Evolutionary conservation across 1,140 invertebrate genomes (phyloP).

Genomic region (Aphaenogaster floridana): DNA sequence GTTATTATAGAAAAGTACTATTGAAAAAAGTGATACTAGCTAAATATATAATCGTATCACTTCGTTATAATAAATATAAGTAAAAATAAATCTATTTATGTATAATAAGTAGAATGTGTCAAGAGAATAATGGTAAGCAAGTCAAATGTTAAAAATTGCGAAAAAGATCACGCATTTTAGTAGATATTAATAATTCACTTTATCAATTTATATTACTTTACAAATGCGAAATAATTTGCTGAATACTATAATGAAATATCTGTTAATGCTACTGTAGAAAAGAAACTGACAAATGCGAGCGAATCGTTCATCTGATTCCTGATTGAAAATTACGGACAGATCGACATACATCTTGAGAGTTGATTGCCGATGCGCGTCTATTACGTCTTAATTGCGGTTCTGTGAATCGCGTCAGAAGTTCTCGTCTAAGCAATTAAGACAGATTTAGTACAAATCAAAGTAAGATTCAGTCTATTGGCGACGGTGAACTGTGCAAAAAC

Average conservation of each 20-base stretch:
- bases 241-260: not conserved
- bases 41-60: not conserved
- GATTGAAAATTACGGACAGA: not conserved
- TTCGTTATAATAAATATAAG: conserved; percentile 1
- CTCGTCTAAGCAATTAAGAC: conserved; percentile 46
- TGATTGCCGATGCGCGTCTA: not conserved
- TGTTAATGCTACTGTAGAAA: not conserved
- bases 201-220: not conserved
- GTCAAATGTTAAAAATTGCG: not conserved
- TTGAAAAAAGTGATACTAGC: not conserved
- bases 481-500: not conserved
- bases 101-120: conserved; percentile 6
- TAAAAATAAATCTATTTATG: not conserved
- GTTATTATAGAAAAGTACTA: not conserved
- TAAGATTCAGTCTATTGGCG: not conserved
- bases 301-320: not conserved
- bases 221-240: not conserved
- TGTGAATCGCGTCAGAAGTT: conserved; percentile 22
- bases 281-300: not conserved
- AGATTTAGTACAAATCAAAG: conserved; percentile 52
- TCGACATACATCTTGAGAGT: conserved; percentile 6
- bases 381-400: conserved; percentile 12
- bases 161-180: not conserved
- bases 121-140: not conserved
- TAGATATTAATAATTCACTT: not conserved